Base-by-base conservation (phyloP, 2,113 vertebrate species). In the Aphyosemion australe region DNA sequence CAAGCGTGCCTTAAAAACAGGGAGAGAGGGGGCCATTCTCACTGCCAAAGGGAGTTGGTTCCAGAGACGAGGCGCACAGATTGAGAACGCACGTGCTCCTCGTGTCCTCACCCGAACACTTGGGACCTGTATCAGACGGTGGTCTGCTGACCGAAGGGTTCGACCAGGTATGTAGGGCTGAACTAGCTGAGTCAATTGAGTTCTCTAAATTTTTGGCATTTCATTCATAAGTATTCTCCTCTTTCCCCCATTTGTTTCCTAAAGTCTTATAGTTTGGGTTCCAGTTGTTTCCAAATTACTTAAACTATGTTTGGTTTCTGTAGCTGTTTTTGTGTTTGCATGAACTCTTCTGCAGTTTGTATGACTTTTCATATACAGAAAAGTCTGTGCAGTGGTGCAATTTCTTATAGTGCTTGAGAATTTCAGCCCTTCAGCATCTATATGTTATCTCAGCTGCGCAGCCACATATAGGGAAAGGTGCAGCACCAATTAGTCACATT, bases 401-500 rank as follows among this genome's bases (percentile, higher is more conserved):
- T 63, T 71, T 46, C 50, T 50, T 19, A 2, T 42, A 4, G 1
- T 32, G 47, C 64, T 1, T 77, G 51, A 78, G 18, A 41, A 31
- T 63, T 77, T 63, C 13, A 54, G 20, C 47, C 26, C 21, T 50
- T 26, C 19, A 64, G 21, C 45, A 69, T 74, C 48, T 78, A 61
- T 66, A 69, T 37, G 79, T 82, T 92, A 87, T 75, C 84, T 42
- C 76, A 58, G 72, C 61, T 45, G 76, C 65, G 31, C 69, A 83
- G 79, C 58, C 34, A 52, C 72, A 62, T 79, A 69, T 70, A 53
- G 69, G n/a, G 1, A 49, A 78, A 88, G 71, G 78, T 85, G 61
- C 43, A 1, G 57, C 85, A 76, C 74, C 81, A 74, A 66, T 88
- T 90, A 87, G 56, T 84, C 89, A 84, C 72, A 50, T 62, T 57